phyloP scores from a whole-genome alignment of 2,888 invertebrate genomes.

The Metallyticus violacea region DNA sequence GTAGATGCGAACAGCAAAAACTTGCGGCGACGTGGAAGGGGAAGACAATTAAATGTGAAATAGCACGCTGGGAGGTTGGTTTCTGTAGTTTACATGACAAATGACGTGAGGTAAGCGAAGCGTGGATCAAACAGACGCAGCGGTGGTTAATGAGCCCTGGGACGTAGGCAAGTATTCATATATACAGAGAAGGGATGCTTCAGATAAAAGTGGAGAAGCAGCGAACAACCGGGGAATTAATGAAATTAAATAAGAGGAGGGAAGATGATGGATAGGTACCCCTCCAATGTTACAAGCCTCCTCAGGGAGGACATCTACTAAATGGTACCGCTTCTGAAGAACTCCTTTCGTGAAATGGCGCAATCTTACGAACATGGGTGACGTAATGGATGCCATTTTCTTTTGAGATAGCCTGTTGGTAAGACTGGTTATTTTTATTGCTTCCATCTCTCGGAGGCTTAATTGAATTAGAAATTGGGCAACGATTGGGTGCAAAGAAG shows the following conservation, averaged over 20 bases:
- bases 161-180: background rate
- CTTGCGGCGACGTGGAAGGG: background rate
- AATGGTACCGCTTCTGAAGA: background rate
- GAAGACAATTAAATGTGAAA: background rate
- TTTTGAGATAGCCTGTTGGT: background rate
- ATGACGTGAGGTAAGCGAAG: background rate
- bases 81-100: constrained; percentile 12
- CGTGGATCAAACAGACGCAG: constrained; percentile 1
- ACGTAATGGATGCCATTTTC: background rate
- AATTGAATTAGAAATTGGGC: background rate
- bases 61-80: background rate
- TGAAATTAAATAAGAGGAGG: background rate
- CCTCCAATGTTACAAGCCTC: too few relatives aligned
- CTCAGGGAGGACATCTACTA: background rate
- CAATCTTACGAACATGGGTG: background rate
- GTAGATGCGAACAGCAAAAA: background rate
- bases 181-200: background rate
- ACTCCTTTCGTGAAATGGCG: too few relatives aligned
- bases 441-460: too few relatives aligned
- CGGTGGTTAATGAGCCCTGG: background rate
- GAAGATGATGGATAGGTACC: background rate
- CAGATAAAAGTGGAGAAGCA: background rate
- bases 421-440: background rate
- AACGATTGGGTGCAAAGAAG: background rate
- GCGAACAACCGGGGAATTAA: background rate